phyloP scores from a whole-genome alignment of 2,113 vertebrate genomes.

The Limnothrissa miodon region DNA sequence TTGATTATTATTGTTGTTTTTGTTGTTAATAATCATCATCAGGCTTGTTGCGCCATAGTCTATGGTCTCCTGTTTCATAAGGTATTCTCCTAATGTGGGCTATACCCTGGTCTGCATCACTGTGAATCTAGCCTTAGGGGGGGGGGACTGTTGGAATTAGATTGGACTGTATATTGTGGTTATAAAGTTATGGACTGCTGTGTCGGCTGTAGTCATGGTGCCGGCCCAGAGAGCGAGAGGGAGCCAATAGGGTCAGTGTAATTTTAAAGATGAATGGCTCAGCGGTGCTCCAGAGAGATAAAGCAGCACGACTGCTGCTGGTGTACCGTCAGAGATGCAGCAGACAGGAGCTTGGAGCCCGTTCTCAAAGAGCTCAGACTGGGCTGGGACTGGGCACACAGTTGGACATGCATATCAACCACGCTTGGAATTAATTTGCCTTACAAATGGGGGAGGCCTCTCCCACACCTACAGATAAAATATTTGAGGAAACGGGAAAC shows the following conservation, averaged over 20 bases:
- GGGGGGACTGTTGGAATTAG: neutral
- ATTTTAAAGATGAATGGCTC: conserved; percentile 6
- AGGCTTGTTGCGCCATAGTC: neutral
- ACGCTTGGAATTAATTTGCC: neutral
- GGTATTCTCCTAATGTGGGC: neutral
- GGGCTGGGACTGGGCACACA: neutral
- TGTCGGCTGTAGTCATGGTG: neutral
- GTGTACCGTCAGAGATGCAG: neutral
- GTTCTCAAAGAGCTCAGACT: neutral
- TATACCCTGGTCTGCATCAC: neutral
- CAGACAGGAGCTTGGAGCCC: too few species aligned
- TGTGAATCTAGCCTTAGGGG: neutral
- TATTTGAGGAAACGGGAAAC: neutral
- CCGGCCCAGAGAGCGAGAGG: neutral
- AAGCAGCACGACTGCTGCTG: neutral
- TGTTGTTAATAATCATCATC: neutral
- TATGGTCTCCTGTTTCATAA: neutral
- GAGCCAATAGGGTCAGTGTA: neutral
- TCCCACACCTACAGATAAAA: too few species aligned
- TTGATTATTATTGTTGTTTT: too few species aligned
- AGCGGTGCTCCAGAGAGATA: neutral
- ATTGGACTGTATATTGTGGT: neutral
- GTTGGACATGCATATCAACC: neutral
- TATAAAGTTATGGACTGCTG: conserved; percentile 6
- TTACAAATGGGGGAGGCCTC: too few species aligned